Conservation (phyloP, 2,888 invertebrate genomes). For the Erebia epiphron region DNA sequence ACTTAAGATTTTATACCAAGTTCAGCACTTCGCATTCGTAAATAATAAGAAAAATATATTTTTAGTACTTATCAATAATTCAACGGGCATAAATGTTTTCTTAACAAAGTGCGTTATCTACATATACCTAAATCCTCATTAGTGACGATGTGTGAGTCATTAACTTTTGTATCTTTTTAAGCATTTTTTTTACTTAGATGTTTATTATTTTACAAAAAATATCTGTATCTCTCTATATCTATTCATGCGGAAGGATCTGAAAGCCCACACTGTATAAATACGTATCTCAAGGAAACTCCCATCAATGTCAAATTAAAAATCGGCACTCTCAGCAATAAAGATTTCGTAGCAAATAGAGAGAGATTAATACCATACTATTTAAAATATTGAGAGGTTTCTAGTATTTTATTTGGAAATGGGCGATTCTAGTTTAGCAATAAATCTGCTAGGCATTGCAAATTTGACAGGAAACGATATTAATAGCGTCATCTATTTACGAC, state of each 20-base stretch:
- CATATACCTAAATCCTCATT: slow-evolving; percentile 1
- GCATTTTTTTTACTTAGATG: too few species aligned
- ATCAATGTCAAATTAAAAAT: too few species aligned
- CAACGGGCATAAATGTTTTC: slow-evolving; percentile 8
- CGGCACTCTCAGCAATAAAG: too few species aligned
- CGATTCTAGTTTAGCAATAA: slow-evolving; percentile 1
- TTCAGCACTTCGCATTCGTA: not conserved
- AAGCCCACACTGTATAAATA: too few species aligned
- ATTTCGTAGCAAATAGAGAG: too few species aligned
- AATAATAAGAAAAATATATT: slow-evolving; percentile 8
- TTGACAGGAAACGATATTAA: slow-evolving; percentile 24
- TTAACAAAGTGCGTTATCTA: not conserved
- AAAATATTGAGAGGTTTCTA: not conserved
- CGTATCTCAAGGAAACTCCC: too few species aligned
- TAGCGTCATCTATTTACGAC: slow-evolving; percentile 28
- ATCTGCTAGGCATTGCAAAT: not conserved
- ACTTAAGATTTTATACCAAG: slow-evolving; percentile 1
- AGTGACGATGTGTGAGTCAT: not conserved
- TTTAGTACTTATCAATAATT: slow-evolving; percentile 9
- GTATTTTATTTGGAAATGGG: not conserved
- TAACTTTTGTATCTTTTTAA: not conserved
- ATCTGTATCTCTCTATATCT: too few species aligned
- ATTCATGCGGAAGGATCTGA: too few species aligned
- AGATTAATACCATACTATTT: not conserved
- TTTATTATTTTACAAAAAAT: too few species aligned